Evolutionary conservation across 1,140 invertebrate species (phyloP), one percentile per base, ranked within the genome.

Genomic region (Zelostemma sp.): DNA sequence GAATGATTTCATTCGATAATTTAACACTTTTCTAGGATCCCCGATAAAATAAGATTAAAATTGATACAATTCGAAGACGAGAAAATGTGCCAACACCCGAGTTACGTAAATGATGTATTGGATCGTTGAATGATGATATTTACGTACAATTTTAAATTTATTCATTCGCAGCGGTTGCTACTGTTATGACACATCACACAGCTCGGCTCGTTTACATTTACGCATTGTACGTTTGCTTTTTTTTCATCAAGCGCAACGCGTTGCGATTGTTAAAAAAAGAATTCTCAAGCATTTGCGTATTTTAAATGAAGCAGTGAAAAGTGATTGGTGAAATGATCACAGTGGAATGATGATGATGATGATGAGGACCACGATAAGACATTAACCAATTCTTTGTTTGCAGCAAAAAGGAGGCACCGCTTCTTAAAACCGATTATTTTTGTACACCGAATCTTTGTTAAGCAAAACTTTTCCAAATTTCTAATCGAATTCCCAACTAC

Each of bases 331-430:
- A n/a, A n/a, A n/a, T 46, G 21, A 11, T 46, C 41, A 47, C 48
- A 59, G 50, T 55, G 63, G 46, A 51, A 46, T 49, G 28, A n/a
- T n/a, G 12, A n/a, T 38, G 9, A 38, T 38, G 9, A 38, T n/a
- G 12, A 45, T 25, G 21, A 25, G 21, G 21, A 25, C 21, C 21
- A 31, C 28, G 35, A 56, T 49, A 65, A 75, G 69, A 47, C 45
- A 75, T 73, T 81, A 80, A 81, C 72, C 38, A 61, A 21, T 35
- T 68, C 75, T 79, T 76, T 61, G 67, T 71, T 83, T 83, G 80
- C 81, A 82, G 81, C 77, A 45, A 74, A 59, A 77, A 8, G 8
- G 21, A 25, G 78, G 66, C 66, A 50, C 72, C 78, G 59, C 68
- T 73, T 77, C n/a, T 78, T 49, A 73, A 57, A 70, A 51, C 59